phyloP scores from a whole-genome alignment of 1,140 invertebrate species.

The Heliconius hermathena region DNA sequence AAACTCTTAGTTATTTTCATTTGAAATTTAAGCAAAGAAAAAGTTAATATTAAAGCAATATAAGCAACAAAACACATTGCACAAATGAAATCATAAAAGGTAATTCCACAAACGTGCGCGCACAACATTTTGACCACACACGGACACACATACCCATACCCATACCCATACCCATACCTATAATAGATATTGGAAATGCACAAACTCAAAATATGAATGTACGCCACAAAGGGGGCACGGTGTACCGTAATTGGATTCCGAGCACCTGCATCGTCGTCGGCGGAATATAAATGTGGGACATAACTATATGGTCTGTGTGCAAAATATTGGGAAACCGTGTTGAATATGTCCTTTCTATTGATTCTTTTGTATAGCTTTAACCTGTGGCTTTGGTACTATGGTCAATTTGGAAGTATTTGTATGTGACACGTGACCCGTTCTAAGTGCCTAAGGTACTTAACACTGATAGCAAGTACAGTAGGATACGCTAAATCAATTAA shows the following conservation, averaged over 20 bases:
- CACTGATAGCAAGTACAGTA: too few relatives aligned
- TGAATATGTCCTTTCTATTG: not conserved
- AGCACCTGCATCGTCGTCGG: constrained; percentile 1
- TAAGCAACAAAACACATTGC: not conserved
- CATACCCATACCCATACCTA: not conserved
- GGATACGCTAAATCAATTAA: too few relatives aligned
- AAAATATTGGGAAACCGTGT: not conserved
- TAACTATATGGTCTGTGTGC: constrained; percentile 4
- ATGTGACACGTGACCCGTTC: too few relatives aligned
- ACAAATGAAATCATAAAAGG: not conserved
- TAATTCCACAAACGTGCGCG: not conserved
- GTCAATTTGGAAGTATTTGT: too few relatives aligned
- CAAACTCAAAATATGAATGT: constrained; percentile 9
- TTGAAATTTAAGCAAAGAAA: too few relatives aligned
- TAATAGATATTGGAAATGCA: constrained; percentile 8
- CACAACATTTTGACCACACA: not conserved
- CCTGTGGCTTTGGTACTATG: too few relatives aligned
- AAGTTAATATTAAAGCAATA: too few relatives aligned
- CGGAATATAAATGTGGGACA: not conserved
- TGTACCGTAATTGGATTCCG: constrained; percentile 9
- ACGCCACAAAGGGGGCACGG: not conserved
- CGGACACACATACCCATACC: not conserved
- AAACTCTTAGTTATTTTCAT: too few relatives aligned
- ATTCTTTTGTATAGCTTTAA: too few relatives aligned
- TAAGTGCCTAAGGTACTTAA: too few relatives aligned